A percentile compares a stretch with the other conserved stretches of the same genome.
Conservation (phyloP, 2,797 vertebrate genomes). For the Hypotaenidia okinawae region DNA sequence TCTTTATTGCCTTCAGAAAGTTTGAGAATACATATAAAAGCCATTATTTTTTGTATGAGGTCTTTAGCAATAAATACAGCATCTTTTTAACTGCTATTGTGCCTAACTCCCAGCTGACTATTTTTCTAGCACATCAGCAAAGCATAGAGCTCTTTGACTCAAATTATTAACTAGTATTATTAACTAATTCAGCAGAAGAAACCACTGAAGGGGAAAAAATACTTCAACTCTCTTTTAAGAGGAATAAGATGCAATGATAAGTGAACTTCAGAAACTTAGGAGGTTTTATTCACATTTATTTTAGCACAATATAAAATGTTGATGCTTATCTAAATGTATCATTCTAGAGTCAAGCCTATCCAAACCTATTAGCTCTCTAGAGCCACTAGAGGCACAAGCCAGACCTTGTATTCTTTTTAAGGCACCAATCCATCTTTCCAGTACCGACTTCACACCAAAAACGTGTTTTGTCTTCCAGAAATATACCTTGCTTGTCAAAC, state of each 20-base stretch:
- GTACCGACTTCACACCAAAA: background rate
- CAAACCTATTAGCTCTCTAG: background rate
- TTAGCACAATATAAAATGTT: background rate
- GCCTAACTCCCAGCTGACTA: conserved; percentile 15
- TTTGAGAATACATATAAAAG: background rate
- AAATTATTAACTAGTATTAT: conserved; percentile 23
- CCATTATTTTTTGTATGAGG: background rate
- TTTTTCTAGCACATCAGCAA: conserved; percentile 21
- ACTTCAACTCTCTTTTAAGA: background rate
- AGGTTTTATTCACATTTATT: background rate
- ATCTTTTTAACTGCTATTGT: conserved; percentile 25
- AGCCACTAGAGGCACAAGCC: background rate
- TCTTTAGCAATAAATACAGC: conserved; percentile 40
- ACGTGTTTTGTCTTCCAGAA: background rate
- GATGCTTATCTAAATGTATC: background rate
- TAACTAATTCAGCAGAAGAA: conserved; percentile 35
- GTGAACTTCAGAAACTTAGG: background rate
- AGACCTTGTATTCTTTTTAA: background rate
- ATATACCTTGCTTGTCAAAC: background rate
- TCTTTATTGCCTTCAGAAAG: conserved; percentile 15
- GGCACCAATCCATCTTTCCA: background rate
- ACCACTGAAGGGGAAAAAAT: background rate
- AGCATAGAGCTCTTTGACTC: background rate
- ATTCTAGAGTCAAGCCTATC: background rate
- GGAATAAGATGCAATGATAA: background rate